phyloP scores from a whole-genome alignment of 2,797 vertebrate genomes.

The Anabas testudineus region DNA sequence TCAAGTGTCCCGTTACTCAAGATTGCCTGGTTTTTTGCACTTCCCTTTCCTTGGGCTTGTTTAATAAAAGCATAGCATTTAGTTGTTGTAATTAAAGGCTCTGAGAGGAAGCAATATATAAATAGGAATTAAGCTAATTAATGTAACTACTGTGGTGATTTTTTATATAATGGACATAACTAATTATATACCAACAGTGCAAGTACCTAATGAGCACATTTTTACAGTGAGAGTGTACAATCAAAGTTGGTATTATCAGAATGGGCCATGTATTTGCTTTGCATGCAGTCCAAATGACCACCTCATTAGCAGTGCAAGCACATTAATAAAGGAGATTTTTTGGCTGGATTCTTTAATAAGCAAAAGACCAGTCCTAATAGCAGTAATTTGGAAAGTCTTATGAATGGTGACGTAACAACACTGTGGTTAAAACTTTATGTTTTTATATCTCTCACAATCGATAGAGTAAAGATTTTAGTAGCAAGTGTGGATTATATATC shows the following conservation, averaged over 20 bases:
- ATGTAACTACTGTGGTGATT: conserved; percentile 45
- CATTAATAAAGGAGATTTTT: conserved; percentile 55
- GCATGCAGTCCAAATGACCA: conserved; percentile 66
- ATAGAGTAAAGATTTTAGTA: not conserved
- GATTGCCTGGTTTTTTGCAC: conserved; percentile 79
- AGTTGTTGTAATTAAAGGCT: conserved; percentile 63
- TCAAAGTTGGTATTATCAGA: conserved; percentile 73
- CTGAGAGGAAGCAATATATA: conserved; percentile 48
- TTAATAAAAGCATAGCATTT: conserved; percentile 74
- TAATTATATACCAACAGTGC: conserved; percentile 48
- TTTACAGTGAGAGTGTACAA: conserved; percentile 54
- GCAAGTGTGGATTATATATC: conserved; percentile 4
- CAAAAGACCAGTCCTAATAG: conserved; percentile 15
- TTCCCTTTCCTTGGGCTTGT: conserved; percentile 77
- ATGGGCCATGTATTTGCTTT: conserved; percentile 67
- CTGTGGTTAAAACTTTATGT: not conserved
- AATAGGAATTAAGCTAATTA: conserved; percentile 66
- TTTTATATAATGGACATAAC: conserved; percentile 48
- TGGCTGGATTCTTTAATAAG: conserved; percentile 9
- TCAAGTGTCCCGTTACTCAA: conserved; percentile 82
- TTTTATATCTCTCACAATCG: not conserved
- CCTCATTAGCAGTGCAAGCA: conserved; percentile 62
- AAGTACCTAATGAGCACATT: conserved; percentile 60
- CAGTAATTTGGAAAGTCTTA: conserved; percentile 25
- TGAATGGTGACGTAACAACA: conserved; percentile 11